These are phyloP conservation scores for Malurus cyaneus DNA, from an alignment of 2,113 vertebrate species.

Conservation along the genomic window DNA sequence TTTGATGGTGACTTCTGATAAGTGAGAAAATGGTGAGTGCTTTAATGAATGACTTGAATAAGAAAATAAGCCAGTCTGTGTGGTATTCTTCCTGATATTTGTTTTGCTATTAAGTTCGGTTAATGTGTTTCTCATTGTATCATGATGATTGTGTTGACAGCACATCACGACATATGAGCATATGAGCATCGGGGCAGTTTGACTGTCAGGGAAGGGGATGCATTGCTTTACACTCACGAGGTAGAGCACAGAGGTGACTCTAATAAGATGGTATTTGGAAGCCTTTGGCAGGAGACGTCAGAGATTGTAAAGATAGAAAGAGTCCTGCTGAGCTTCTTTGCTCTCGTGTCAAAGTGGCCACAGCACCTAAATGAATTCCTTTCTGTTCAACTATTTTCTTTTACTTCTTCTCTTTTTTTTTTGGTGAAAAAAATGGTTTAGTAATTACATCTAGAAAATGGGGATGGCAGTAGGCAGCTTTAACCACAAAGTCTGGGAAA, in stretches of 20 bases:
- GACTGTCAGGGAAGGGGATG: not conserved
- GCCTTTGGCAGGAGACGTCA: not conserved
- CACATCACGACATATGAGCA: not conserved
- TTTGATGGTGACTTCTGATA: slow-evolving; percentile 61
- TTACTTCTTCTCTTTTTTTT: too few species aligned
- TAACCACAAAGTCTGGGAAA: not conserved
- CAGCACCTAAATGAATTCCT: not conserved
- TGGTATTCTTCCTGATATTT: slow-evolving; percentile 20
- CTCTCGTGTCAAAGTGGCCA: not conserved
- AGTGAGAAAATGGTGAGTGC: not conserved
- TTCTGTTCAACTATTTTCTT: not conserved
- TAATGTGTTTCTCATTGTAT: slow-evolving; percentile 11
- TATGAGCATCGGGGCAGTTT: not conserved
- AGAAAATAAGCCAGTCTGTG: slow-evolving; percentile 26
- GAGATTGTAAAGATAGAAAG: not conserved
- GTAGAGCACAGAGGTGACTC: not conserved
- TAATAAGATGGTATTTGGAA: not conserved
- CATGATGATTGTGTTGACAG: slow-evolving; percentile 5
- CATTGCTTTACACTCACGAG: not conserved
- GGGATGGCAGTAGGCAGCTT: not conserved
- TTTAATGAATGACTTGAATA: slow-evolving; percentile 49
- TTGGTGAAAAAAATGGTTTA: not conserved
- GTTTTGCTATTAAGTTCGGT: slow-evolving; percentile 37
- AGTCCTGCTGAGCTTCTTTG: not conserved
- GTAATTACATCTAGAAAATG: not conserved